Conservation (phyloP, 2,797 vertebrate genomes). For the Enteromius afrohamiltoni region DNA sequence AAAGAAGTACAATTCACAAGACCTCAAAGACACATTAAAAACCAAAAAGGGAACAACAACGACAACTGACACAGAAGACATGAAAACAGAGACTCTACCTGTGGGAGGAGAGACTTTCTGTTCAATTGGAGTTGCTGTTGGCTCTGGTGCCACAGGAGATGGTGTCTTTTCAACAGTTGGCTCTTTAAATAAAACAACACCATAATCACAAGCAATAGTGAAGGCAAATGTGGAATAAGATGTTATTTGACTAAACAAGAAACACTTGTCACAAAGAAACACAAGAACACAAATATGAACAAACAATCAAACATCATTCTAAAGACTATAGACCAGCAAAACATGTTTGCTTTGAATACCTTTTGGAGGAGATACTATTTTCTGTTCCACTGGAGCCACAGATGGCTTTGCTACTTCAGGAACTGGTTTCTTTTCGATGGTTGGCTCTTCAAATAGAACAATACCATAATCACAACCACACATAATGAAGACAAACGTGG, state of each 20-base stretch:
- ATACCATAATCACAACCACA: conserved; percentile 35
- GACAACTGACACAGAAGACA: conserved; percentile 25
- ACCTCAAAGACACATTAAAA: not conserved
- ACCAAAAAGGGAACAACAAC: conserved; percentile 3
- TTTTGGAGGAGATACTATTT: conserved; percentile 47
- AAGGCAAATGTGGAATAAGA: conserved; percentile 4
- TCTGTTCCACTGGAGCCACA: conserved; percentile 30
- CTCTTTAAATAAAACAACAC: conserved; percentile 69
- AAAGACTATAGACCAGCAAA: not conserved
- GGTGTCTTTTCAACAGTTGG: conserved; percentile 67
- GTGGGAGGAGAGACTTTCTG: conserved; percentile 76
- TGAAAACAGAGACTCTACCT: conserved; percentile 76
- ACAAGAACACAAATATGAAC: conserved; percentile 7
- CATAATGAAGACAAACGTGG: not conserved
- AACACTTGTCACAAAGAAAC: conserved; percentile 8
- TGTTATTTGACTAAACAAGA: not conserved
- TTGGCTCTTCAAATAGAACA: conserved; percentile 62
- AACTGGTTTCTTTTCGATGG: conserved; percentile 62
- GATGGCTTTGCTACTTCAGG: conserved; percentile 48
- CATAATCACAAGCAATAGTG: conserved; percentile 26
- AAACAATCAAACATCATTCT: not conserved
- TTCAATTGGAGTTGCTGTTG: conserved; percentile 58
- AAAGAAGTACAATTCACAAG: conserved; percentile 29
- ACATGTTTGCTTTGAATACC: conserved; percentile 9
- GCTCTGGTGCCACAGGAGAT: conserved; percentile 56